A percentile compares a stretch with the other conserved stretches of the same genome.
Evolutionary conservation across 2,888 invertebrate species (phyloP).

Genomic region (Trichogramma evanescens): DNA sequence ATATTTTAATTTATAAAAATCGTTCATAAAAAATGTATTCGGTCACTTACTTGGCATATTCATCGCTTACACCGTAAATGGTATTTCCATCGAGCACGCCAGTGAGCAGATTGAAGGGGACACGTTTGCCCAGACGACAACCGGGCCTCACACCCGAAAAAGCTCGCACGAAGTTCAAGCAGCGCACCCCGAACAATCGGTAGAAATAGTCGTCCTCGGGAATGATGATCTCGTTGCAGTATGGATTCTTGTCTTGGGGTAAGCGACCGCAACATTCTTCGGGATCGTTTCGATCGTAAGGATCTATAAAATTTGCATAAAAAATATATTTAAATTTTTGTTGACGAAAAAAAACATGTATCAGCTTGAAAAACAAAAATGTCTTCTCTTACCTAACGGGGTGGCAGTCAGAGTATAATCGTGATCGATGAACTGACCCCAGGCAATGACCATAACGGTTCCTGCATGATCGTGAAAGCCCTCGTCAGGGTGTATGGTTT

Average conservation of each 20-base stretch:
- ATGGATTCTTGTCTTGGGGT: slow-evolving; percentile 76
- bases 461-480: slow-evolving; percentile 91
- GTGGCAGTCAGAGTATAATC: slow-evolving; percentile 85
- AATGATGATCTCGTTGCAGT: slow-evolving; percentile 82
- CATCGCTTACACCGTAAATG: slow-evolving; percentile 79
- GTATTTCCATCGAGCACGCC: slow-evolving; percentile 84
- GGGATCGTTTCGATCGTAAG: slow-evolving; percentile 79
- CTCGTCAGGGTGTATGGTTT: slow-evolving; percentile 87
- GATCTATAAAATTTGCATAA: slow-evolving; percentile 53
- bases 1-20: background rate
- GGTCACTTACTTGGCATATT: slow-evolving; percentile 60
- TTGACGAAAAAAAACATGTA: too few relatives aligned
- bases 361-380: background rate
- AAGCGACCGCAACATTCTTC: slow-evolving; percentile 84
- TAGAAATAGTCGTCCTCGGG: slow-evolving; percentile 90
- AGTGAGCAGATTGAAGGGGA: slow-evolving; percentile 80
- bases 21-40: background rate
- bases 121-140: slow-evolving; percentile 78
- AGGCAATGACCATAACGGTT: slow-evolving; percentile 86
- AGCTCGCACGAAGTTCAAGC: slow-evolving; percentile 83
- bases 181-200: slow-evolving; percentile 73
- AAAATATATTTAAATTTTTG: background rate
- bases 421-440: slow-evolving; percentile 95
- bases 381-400: slow-evolving; percentile 61
- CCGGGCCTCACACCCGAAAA: slow-evolving; percentile 82